Conservation (phyloP, 2,888 invertebrate species). For the Andrena marginata region DNA sequence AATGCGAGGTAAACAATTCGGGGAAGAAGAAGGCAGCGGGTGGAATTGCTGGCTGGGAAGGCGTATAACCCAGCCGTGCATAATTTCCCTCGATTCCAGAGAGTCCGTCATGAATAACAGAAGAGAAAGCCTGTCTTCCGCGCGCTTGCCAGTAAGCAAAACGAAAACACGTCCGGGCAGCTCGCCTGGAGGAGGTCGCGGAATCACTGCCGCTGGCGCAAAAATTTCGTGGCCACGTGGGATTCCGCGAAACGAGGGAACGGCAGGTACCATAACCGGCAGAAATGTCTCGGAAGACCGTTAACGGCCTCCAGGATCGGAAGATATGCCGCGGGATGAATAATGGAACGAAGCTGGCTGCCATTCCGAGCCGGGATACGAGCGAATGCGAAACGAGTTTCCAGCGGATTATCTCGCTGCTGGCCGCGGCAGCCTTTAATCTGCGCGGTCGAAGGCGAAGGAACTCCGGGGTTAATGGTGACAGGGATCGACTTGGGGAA, state of each 20-base stretch:
- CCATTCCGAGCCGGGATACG: conserved; percentile 42
- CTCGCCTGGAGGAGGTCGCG: neutral
- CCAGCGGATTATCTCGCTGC: conserved; percentile 50
- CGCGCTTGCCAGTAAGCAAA: neutral
- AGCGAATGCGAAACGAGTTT: conserved; percentile 68
- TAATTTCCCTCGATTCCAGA: neutral
- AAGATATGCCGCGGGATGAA: conserved; percentile 56
- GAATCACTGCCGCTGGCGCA: neutral
- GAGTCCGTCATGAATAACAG: neutral
- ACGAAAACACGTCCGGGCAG: neutral
- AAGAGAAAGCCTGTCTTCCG: conserved; percentile 2
- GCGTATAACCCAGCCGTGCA: neutral
- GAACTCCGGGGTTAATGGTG: conserved; percentile 19
- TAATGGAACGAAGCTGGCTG: conserved; percentile 45
- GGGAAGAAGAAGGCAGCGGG: neutral
- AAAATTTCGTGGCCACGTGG: conserved; percentile 1
- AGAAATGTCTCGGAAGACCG: conserved; percentile 24
- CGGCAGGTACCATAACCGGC: conserved; percentile 6
- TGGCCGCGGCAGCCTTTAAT: conserved; percentile 50
- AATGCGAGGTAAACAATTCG: neutral
- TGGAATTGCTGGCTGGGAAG: neutral
- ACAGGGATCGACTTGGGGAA: conserved; percentile 5
- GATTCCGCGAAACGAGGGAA: neutral
- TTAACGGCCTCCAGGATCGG: conserved; percentile 42
- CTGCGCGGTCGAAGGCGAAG: conserved; percentile 14